Evolutionary conservation across 2,113 vertebrate species (phyloP), one percentile per base, ranked within the genome.

Genomic region (Anguilla japonica): DNA sequence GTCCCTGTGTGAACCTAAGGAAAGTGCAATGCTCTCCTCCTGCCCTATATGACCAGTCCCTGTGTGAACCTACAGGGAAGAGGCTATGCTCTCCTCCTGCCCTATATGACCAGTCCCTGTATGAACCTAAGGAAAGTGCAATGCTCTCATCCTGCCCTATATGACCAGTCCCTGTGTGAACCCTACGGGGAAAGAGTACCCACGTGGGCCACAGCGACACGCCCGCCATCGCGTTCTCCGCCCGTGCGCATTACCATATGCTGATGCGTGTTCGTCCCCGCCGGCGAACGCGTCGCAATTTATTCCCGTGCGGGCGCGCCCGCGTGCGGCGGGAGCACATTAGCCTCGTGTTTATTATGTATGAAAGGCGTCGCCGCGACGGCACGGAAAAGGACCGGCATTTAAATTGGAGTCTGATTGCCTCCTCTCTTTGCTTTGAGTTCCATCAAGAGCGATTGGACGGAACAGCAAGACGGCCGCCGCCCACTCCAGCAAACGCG

Each of bases 331-430:
- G 29, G 29, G n/a, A 53, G 15, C 53, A 50, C 50, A 83, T 81
- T 43, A 41, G 6, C 1, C 6, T 40, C 53, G 5, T 83, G 75
- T 86, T 85, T 88, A 85, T 83, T 88, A 80, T 50, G 80, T 67
- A 46, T 84, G 85, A 86, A 75, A 87, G 63, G 87, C 75, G 86
- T 86, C 39, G 16, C 20, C 41, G 13, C 43, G 1, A 26, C 39
- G 56, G 79, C 46, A 82, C 81, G 50, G 13, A 14, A 14, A 84
- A 63, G 18, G 18, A 84, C 83, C n/a, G 39, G 57, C 57, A 11
- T 81, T 80, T 85, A 85, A 90, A 91, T 91, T 60, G 81, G 87
- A 83, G 60, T 43, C 82, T 83, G 87, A 90, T 86, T 86, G 87
- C 87, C 78, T 88, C 60, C 34, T 41, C 40, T 85, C 82, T 87